Base-by-base conservation (phyloP, 2,113 vertebrate genomes). In the Trichomycterus rosablanca region DNA sequence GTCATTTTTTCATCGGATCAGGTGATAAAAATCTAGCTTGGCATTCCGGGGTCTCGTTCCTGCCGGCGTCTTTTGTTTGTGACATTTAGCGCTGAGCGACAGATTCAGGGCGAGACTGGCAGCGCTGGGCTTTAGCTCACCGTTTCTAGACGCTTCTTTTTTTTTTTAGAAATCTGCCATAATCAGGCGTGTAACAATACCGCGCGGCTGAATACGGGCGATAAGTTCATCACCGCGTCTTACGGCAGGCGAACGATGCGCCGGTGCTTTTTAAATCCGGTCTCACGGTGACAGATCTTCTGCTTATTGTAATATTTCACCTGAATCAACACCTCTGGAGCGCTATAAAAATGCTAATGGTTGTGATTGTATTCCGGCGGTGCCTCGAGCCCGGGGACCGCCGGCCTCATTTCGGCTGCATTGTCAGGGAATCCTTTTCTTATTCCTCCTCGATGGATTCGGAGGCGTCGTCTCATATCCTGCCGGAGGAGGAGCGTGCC, bases 261-360 rank as follows among this genome's bases (percentile, higher is more conserved):
- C 42, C 68, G 9, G 23, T 61, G 55, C n/a, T n/a, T n/a, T 61
- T 60, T 63, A 34, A 59, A 54, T 67, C 9, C 19, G 43, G 52
- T 67, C 63, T 65, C 42, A 16, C 61, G 53, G 59, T 68, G 54
- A 52, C 49, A 24, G 48, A 50, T 53, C 43, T n/a, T 28, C 63
- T 57, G 16, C 26, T 60, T 51, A 42, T 57, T 62, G 52, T 72
- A 56, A 75, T 64, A 72, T 72, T 71, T 64, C 59, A 73, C 63
- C 68, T 67, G 66, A 72, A 73, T 75, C 59, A 63, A 72, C 59
- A 59, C 66, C 70, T 71, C 49, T 63, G 72, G 35, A 66, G 64
- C 55, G 59, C 66, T 72, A 78, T 74, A 76, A 74, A 78, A 76
- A 78, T 78, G 76, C 68, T 72, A 76, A 78, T 74, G 61, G 46